Evolutionary conservation across 2,888 invertebrate genomes (phyloP).

Genomic region (Aphidoletes aphidimyza): DNA sequence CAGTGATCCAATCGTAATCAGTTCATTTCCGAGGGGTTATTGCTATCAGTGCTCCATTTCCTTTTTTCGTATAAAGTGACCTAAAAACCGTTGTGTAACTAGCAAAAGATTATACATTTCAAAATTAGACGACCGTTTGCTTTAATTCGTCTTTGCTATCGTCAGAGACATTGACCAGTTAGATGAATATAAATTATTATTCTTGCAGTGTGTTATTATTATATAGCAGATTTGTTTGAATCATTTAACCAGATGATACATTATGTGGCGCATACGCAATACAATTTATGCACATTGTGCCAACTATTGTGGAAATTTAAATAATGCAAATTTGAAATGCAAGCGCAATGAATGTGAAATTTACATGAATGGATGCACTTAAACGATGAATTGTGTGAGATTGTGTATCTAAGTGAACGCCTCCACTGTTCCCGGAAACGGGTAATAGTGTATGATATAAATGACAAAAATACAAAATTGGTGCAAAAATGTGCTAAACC

Average conservation of each 20-base stretch:
- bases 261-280: conserved; percentile 40
- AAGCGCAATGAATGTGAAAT: neutral
- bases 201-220: neutral
- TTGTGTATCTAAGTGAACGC: neutral
- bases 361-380: neutral
- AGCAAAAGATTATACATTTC: neutral
- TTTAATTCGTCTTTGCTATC: neutral
- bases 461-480: neutral
- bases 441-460: neutral
- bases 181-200: neutral
- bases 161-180: neutral
- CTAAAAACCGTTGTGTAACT: neutral
- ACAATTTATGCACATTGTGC: neutral
- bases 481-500: neutral
- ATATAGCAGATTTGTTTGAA: neutral
- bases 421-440: conserved; percentile 7
- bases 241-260: neutral
- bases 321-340: neutral
- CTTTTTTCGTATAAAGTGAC: conserved; percentile 19
- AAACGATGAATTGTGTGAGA: neutral
- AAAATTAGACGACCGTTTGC: neutral
- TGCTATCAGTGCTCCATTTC: conserved; percentile 17
- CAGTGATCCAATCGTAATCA: neutral
- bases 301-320: neutral
- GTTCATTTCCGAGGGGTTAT: conserved; percentile 28